Base-by-base conservation (phyloP, 2,797 vertebrate genomes). In the Geotrypetes seraphini region DNA sequence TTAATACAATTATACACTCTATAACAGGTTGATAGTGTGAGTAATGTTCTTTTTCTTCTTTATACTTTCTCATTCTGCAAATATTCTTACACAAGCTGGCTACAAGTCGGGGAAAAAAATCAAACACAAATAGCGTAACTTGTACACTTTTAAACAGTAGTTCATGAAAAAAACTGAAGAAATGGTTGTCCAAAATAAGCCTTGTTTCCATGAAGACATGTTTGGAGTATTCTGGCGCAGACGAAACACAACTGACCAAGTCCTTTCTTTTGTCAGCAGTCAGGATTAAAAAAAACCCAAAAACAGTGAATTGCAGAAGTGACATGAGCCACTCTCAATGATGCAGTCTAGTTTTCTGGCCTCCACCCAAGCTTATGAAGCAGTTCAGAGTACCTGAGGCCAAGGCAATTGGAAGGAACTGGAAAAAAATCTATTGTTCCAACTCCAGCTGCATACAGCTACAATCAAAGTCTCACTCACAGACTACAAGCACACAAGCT, bases 1-100 rank as follows among this genome's bases (percentile, higher is more conserved):
- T 98, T 97, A 97, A 96, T 95, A 92, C 91, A 95, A 91, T 75
- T 90, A 91, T 85, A 97, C 91, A 91, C 89, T 91, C 91, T 91
- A 89, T 88, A 88, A 95, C 90, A 88, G 89, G 88, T 87, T 71
- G 85, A 91, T 86, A 91, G 91, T 88, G 88, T 87, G 88, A 94
- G 88, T 84, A 89, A 85, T 87, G 4, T 31, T 43, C 75, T 66
- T 66, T 69, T 78, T 71, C 79, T 43, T 35, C 63, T 52, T 68
- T 58, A 69, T n/a, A 67, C 65, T 51, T 64, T 69, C 71, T 78
- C 85, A 79, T 87, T 91, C 87, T 86, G 86, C 85, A 88, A 84
- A 84, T 87, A 84, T 75, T 88, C 88, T 84, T 85, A 90, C 89
- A 93, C 90, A 93, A 92, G 89, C 91, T 84, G 88, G 88, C 90